Percentiles rank a stretch among this genome's conserved stretches.
Evolutionary conservation across 1,140 invertebrate genomes (phyloP).

Genomic region (Leptoteleia sp.): DNA sequence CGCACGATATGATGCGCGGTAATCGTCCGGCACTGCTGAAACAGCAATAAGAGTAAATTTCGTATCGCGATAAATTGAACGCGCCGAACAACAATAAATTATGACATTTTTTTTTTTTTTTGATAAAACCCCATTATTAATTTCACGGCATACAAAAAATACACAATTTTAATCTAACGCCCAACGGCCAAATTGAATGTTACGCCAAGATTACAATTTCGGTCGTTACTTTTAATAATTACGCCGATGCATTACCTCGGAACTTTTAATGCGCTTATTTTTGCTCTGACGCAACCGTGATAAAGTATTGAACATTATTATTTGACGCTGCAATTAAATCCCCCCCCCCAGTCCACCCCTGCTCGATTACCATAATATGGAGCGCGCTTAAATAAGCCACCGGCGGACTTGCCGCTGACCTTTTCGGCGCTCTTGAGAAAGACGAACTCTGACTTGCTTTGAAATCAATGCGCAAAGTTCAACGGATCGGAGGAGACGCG

Average conservation of each 20-base stretch:
- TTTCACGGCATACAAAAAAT: conserved; percentile 20
- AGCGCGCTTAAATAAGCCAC: conserved; percentile 32
- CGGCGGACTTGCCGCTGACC: conserved; percentile 24
- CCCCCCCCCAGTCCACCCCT: too few species aligned
- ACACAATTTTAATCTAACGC: conserved; percentile 34
- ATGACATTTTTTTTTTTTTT: conserved; percentile 34
- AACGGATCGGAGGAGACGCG: too few species aligned
- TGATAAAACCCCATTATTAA: conserved; percentile 38
- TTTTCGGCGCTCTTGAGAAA: conserved; percentile 33
- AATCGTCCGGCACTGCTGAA: conserved; percentile 26
- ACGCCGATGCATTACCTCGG: conserved; percentile 12
- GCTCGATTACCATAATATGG: conserved; percentile 25
- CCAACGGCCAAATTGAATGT: conserved; percentile 34
- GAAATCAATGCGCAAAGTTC: too few species aligned
- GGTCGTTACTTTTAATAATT: conserved; percentile 29
- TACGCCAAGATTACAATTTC: conserved; percentile 11
- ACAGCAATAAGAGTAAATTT: conserved; percentile 20
- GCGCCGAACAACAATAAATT: conserved; percentile 23
- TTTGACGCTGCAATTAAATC: conserved; percentile 42
- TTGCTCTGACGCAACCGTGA: conserved; percentile 20
- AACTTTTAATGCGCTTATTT: conserved; percentile 20
- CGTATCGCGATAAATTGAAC: conserved; percentile 4
- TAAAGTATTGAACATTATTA: conserved; percentile 47
- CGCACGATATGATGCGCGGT: not conserved
- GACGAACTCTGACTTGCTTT: conserved; percentile 22